Evolutionary conservation across 1,140 invertebrate species (phyloP).

Genomic region (Calephelis nemesis): DNA sequence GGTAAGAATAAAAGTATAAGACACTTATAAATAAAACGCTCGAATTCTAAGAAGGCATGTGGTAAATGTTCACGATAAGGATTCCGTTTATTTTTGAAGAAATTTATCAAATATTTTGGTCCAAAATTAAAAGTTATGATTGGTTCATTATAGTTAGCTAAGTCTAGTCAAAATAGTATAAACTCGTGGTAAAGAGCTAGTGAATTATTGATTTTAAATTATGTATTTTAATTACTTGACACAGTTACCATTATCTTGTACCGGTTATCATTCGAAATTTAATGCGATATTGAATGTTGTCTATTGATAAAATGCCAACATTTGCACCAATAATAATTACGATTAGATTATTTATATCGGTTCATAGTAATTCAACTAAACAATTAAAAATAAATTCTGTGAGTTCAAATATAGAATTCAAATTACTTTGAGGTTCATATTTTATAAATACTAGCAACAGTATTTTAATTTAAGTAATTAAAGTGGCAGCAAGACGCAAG

Average conservation of each 20-base stretch:
- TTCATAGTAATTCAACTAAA: background rate
- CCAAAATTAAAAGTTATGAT: no score
- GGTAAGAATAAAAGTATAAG: no score
- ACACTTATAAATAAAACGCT: no score
- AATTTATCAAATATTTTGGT: no score
- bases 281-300: background rate
- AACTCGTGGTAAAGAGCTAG: no score
- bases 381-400: background rate
- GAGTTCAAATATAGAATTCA: background rate
- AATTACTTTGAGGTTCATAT: background rate
- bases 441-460: background rate
- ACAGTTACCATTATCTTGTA: background rate
- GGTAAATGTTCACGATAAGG: no score
- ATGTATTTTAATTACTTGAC: background rate
- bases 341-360: background rate
- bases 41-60: no score
- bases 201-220: no score
- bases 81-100: no score
- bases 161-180: no score
- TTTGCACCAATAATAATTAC: background rate
- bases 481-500: constrained; percentile 20
- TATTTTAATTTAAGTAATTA: background rate
- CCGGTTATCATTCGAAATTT: background rate
- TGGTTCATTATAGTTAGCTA: no score
- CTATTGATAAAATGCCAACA: background rate